A percentile compares a stretch with the other conserved stretches of the same genome.
Evolutionary conservation across 2,797 vertebrate species (phyloP).

Genomic region (Aphelocoma californica): DNA sequence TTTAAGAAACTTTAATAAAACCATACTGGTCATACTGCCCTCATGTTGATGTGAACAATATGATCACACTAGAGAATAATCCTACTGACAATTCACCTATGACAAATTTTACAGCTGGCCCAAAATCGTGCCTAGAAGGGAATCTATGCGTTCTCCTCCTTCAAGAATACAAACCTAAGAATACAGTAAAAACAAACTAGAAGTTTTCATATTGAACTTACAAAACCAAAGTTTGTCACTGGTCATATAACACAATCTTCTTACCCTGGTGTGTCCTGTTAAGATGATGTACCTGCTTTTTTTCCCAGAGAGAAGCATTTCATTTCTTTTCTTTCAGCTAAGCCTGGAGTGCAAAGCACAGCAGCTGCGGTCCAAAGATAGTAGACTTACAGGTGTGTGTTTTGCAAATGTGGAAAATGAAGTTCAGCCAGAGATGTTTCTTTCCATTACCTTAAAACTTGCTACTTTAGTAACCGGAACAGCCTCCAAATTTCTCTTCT

Average conservation of each 20-base stretch:
- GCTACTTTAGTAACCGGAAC: neutral
- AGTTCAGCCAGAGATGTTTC: slow-evolving; percentile 37
- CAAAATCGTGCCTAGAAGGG: neutral
- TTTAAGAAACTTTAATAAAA: neutral
- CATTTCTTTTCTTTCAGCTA: slow-evolving; percentile 12
- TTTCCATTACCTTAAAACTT: slow-evolving; percentile 23
- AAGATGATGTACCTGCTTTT: neutral
- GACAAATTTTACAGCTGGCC: neutral
- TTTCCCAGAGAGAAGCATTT: neutral
- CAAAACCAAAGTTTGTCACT: neutral
- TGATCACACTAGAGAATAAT: neutral
- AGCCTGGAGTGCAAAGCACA: neutral
- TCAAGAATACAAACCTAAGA: neutral
- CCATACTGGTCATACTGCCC: neutral
- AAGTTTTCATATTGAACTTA: neutral
- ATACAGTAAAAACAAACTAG: slow-evolving; percentile 8
- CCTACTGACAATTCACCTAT: neutral
- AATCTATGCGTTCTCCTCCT: neutral
- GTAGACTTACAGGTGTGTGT: slow-evolving; percentile 38
- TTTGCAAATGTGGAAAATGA: slow-evolving; percentile 41
- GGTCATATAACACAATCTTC: neutral
- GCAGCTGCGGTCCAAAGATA: neutral
- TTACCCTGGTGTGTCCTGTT: neutral
- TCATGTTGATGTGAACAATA: neutral
- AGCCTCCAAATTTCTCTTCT: slow-evolving; percentile 4